These are phyloP conservation scores for Chaetorhynchus papuensis DNA, from an alignment of 2,113 vertebrate genomes.

Conservation along the genomic window DNA sequence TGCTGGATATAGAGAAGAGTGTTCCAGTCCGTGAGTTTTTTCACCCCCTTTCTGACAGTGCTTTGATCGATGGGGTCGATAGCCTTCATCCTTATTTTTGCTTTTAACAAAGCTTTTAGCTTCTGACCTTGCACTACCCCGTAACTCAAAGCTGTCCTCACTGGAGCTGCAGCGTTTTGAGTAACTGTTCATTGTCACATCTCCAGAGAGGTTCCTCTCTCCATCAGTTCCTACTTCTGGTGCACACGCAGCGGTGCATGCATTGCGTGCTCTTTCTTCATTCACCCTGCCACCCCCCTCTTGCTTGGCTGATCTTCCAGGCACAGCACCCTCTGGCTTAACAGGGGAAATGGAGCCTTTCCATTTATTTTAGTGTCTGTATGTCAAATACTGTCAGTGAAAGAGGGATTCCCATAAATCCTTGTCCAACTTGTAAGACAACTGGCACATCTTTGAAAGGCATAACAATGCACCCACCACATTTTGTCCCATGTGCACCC, in stretches of 20 bases:
- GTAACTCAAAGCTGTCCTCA: constrained; percentile 77
- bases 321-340: constrained; percentile 18
- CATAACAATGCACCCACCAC: not conserved
- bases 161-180: constrained; percentile 67
- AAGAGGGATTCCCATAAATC: not conserved
- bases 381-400: not conserved
- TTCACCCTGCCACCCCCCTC: not conserved
- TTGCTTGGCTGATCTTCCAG: not conserved
- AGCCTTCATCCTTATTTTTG: constrained; percentile 54
- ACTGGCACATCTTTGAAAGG: not conserved
- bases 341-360: not conserved
- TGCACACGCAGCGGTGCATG: not conserved
- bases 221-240: not conserved
- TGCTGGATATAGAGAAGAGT: not conserved
- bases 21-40: not conserved
- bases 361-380: not conserved
- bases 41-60: constrained; percentile 49
- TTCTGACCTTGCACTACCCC: constrained; percentile 65
- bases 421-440: not conserved
- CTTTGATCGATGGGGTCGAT: constrained; percentile 31
- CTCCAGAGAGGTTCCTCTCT: not conserved
- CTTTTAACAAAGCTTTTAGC: constrained; percentile 63
- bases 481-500: not conserved
- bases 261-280: not conserved
- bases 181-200: constrained; percentile 30